A percentile compares a stretch with the other conserved stretches of the same genome.
Conservation (phyloP, 2,797 vertebrate species). For the Necrosyrtes monachus region DNA sequence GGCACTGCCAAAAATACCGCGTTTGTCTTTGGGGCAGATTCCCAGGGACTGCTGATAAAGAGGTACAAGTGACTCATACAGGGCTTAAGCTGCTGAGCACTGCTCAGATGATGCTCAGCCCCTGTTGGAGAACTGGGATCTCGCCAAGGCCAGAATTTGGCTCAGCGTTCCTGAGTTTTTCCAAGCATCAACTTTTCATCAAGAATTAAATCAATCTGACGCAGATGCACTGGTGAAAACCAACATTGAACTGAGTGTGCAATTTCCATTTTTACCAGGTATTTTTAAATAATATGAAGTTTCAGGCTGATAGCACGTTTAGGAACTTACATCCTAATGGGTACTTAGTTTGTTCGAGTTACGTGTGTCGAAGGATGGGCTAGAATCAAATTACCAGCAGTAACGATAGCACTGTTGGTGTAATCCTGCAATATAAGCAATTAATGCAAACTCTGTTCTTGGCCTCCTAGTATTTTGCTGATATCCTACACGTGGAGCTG, state of each 20-base stretch:
- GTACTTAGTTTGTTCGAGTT: constrained; percentile 24
- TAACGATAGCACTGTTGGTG: not conserved
- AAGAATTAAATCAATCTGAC: constrained; percentile 7
- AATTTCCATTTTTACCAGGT: constrained; percentile 28
- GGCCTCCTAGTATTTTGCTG: constrained; percentile 38
- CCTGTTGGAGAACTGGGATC: not conserved
- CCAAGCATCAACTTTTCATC: constrained; percentile 24
- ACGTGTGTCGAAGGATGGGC: not conserved
- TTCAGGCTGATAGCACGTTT: not conserved
- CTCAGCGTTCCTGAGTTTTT: not conserved
- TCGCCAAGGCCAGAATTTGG: constrained; percentile 19
- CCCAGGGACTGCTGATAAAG: not conserved
- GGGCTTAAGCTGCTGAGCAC: not conserved
- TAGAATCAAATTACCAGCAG: constrained; percentile 35
- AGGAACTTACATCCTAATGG: not conserved
- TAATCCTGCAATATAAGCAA: constrained; percentile 32
- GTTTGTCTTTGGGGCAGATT: constrained; percentile 36
- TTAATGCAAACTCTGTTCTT: constrained; percentile 15
- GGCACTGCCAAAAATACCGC: not conserved
- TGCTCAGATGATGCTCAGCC: constrained; percentile 36
- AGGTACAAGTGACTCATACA: constrained; percentile 31
- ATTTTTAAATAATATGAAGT: not conserved
- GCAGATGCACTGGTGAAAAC: not conserved
- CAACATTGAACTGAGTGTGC: not conserved
- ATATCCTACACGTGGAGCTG: not conserved